Evolutionary conservation across 2,888 invertebrate species (phyloP).

Genomic region (Yponomeuta sedellus): DNA sequence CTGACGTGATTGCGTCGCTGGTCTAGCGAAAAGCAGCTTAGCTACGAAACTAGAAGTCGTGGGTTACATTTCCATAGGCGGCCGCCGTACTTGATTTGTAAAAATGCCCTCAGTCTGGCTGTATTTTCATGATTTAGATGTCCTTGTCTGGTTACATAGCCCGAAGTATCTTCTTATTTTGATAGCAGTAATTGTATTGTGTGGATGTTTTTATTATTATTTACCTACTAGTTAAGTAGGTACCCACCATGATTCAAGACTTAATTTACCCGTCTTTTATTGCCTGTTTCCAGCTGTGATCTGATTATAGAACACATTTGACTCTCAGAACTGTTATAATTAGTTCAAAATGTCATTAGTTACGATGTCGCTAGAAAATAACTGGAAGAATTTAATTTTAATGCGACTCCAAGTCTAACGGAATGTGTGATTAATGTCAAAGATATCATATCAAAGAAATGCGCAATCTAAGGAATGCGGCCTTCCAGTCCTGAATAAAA

Average conservation of each 20-base stretch:
- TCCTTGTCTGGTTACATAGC: too few relatives aligned
- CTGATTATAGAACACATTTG: not conserved
- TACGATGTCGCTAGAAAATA: constrained; percentile 2
- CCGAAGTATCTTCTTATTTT: too few relatives aligned
- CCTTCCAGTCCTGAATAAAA: constrained; percentile 27
- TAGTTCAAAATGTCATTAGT: not conserved
- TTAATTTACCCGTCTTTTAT: not conserved
- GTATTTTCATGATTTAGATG: too few relatives aligned
- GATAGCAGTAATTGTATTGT: too few relatives aligned
- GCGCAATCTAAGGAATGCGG: constrained; percentile 34
- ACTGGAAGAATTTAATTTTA: not conserved
- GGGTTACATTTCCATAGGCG: too few relatives aligned
- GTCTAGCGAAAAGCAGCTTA: too few relatives aligned
- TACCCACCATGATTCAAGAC: not conserved
- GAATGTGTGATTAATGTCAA: constrained; percentile 15
- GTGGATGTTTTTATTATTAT: too few relatives aligned
- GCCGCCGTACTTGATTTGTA: too few relatives aligned
- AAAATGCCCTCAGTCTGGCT: too few relatives aligned
- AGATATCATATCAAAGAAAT: constrained; percentile 17
- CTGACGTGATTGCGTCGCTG: too few relatives aligned
- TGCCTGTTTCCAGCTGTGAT: not conserved
- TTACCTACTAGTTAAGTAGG: too few relatives aligned
- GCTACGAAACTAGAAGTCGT: too few relatives aligned
- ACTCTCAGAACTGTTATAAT: not conserved
- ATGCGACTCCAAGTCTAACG: not conserved